Evolutionary conservation across 2,888 invertebrate genomes (phyloP), one percentile per base, ranked within the genome.

Genomic region (Elysia crispata): DNA sequence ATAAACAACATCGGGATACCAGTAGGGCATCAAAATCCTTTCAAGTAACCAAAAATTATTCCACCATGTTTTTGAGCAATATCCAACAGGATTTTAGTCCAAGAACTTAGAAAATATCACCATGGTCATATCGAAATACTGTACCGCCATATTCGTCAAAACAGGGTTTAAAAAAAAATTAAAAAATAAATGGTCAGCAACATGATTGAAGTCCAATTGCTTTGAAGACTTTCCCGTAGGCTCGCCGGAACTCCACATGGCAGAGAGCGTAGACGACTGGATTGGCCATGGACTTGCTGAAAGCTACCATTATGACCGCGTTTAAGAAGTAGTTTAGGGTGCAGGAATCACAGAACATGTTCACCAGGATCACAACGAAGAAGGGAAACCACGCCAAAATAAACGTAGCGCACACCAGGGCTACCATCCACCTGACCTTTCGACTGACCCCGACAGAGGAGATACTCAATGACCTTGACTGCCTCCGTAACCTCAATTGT

Each of bases 331-430:
- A 66, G 64, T 25, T 49, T 41, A 76, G n/a, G 33, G 33, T 1
- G 25, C 76, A 76, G 49, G 13, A 28, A 11, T 13, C 28, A 49
- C 76, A 76, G 76, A 76, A 66, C 18, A 28, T 76, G 66, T 66
- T 64, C 18, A 76, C 66, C 41, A 76, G 30, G 41, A 76, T 49
- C 5, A 76, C 76, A 28, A 64, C 66, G 25, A 49, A 64, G 31
- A 76, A 76, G 5, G 76, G 76, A 8, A 57, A 50, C 76, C 76
- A 76, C 41, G 76, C 76, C 76, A 76, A 18, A 13, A 76, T 64
- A 49, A 76, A 76, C 1, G 66, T 41, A 0, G 50, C 66, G 23
- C 64, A 76, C 25, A 76, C 76, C 49, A 76, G 76, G 49, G 66
- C 66, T 28, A 76, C 41, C 50, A 50, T 76, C 28, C 31, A n/a